phyloP scores from a whole-genome alignment of 2,888 invertebrate species.

The Phalangium opilio region DNA sequence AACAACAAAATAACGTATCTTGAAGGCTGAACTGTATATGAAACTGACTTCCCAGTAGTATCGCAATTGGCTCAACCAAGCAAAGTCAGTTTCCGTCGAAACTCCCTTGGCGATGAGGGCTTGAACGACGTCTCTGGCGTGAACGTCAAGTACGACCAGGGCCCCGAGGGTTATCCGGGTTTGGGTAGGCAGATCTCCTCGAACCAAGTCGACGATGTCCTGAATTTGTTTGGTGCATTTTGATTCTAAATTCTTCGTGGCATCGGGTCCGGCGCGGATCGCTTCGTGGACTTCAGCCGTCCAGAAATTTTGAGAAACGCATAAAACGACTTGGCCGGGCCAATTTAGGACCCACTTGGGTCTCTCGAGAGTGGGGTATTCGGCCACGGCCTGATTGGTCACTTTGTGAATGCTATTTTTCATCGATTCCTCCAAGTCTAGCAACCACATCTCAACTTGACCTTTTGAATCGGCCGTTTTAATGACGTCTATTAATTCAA shows the following conservation, averaged over 20 bases:
- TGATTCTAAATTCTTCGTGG: constrained; percentile 46
- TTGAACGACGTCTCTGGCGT: constrained; percentile 33
- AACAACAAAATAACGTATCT: background rate
- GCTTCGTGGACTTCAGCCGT: constrained; percentile 30
- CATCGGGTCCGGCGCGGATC: constrained; percentile 22
- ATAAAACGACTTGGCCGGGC: constrained; percentile 37
- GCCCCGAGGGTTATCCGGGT: constrained; percentile 40
- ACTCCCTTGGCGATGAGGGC: constrained; percentile 26
- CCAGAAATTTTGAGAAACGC: constrained; percentile 32
- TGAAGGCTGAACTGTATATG: background rate
- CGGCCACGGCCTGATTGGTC: too few relatives aligned
- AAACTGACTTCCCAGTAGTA: constrained; percentile 35
- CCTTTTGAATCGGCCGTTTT: constrained; percentile 51
- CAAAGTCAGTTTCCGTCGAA: constrained; percentile 32
- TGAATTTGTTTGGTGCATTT: constrained; percentile 60
- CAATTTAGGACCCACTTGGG: constrained; percentile 32
- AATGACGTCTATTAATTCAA: constrained; percentile 30
- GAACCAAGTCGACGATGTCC: constrained; percentile 65
- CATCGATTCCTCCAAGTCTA: constrained; percentile 57
- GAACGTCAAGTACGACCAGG: constrained; percentile 68
- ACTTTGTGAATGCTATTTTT: too few relatives aligned
- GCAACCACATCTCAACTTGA: constrained; percentile 90
- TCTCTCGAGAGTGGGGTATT: too few relatives aligned
- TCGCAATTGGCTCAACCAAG: constrained; percentile 34
- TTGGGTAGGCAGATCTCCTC: constrained; percentile 32